Conservation (phyloP, 2,113 vertebrate species). For the Ciconia boyciana region DNA sequence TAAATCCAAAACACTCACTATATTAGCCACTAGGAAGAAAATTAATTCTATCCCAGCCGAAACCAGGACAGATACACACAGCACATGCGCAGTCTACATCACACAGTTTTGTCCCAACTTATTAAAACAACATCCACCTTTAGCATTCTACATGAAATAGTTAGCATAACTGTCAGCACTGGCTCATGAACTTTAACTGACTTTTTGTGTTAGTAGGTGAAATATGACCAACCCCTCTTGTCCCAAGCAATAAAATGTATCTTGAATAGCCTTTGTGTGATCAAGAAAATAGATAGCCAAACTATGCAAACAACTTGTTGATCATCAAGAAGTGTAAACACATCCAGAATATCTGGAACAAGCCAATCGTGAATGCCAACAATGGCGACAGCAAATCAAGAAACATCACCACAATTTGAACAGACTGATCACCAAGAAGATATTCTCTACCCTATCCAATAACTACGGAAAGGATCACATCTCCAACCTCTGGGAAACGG, state of each 20-base stretch:
- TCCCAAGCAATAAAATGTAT: background rate
- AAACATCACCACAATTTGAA: background rate
- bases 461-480: background rate
- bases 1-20: too few species aligned
- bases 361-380: background rate
- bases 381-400: background rate
- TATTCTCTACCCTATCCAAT: background rate
- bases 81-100: fast-evolving
- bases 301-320: background rate
- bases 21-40: too few species aligned
- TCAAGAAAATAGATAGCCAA: background rate
- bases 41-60: too few species aligned
- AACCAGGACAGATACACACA: background rate
- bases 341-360: background rate
- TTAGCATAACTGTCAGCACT: background rate
- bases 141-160: background rate
- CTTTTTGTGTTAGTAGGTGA: background rate
- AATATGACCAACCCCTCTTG: background rate
- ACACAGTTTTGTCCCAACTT: background rate
- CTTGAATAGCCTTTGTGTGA: background rate
- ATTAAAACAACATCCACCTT: background rate
- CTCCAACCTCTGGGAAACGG: background rate
- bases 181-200: background rate
- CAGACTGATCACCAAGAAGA: background rate
- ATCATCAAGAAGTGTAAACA: background rate